phyloP scores from a whole-genome alignment of 2,113 vertebrate genomes.

The Cyprinodon tularosa region DNA sequence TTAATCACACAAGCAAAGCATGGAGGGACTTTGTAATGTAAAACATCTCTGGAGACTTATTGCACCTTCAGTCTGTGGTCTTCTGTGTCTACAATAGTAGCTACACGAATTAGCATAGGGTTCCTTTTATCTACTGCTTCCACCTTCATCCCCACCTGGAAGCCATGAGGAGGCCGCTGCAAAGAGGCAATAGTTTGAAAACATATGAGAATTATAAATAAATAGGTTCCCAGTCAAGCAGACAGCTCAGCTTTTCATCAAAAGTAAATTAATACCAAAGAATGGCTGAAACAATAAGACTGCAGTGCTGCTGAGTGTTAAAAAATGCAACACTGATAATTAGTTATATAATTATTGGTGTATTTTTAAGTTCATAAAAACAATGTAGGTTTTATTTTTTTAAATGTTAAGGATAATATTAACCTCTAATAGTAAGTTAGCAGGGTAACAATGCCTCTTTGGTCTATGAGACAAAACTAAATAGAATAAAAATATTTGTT shows the following conservation, averaged over 20 bases:
- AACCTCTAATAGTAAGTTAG: background rate
- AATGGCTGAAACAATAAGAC: background rate
- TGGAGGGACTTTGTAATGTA: background rate
- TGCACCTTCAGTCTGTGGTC: slow-evolving; percentile 81
- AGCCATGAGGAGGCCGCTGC: slow-evolving; percentile 82
- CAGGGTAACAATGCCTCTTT: background rate
- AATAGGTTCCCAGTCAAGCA: background rate
- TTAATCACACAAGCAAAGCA: background rate
- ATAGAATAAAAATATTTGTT: background rate
- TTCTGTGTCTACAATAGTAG: slow-evolving; percentile 76
- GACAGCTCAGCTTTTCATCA: background rate
- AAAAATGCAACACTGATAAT: background rate
- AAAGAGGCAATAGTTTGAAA: background rate
- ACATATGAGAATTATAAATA: background rate
- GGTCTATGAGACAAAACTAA: background rate
- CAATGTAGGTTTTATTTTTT: background rate
- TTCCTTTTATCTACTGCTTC: slow-evolving; percentile 84
- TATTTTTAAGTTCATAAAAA: background rate
- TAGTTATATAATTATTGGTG: background rate
- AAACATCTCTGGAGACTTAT: background rate
- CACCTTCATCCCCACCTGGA: slow-evolving; percentile 82
- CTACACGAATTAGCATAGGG: slow-evolving; percentile 80
- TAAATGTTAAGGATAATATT: background rate
- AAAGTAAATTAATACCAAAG: background rate
- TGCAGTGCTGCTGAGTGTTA: background rate